A percentile compares a stretch with the other conserved stretches of the same genome.
Evolutionary conservation across 1,140 invertebrate genomes (phyloP).

Genomic region (Apis florea): DNA sequence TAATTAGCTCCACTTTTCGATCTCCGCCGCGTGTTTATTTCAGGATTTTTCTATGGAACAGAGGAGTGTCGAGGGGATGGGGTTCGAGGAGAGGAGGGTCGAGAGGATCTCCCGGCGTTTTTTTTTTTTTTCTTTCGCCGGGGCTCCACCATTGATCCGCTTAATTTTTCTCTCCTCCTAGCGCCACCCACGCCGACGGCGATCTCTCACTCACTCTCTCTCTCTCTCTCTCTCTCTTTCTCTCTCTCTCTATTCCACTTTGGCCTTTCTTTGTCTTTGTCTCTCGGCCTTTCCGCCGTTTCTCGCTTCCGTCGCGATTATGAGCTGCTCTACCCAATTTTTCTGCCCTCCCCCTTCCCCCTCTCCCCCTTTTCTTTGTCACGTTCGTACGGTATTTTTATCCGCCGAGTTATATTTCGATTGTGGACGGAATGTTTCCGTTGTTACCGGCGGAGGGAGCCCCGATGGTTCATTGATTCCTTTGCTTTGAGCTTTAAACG

Average conservation of each 20-base stretch:
- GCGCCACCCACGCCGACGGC: slow-evolving; percentile 40
- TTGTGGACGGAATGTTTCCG: too few species aligned
- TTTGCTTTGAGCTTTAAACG: too few species aligned
- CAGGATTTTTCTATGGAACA: slow-evolving; percentile 38
- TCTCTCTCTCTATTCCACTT: not conserved
- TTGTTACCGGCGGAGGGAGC: too few species aligned
- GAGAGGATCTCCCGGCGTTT: slow-evolving; percentile 32
- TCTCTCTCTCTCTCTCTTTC: not conserved
- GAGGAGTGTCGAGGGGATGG: not conserved
- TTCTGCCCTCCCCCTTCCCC: slow-evolving; percentile 10
- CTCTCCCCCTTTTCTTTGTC: not conserved
- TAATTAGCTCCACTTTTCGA: slow-evolving; percentile 75
- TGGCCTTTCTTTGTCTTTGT: not conserved
- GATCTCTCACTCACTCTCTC: not conserved
- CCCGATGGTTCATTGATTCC: too few species aligned
- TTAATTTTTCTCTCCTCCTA: slow-evolving; percentile 65
- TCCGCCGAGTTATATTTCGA: too few species aligned
- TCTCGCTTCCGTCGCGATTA: not conserved
- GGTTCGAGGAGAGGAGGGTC: not conserved
- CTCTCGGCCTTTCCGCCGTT: not conserved
- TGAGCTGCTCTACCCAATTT: not conserved
- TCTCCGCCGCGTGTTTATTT: slow-evolving; percentile 65
- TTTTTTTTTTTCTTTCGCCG: not conserved
- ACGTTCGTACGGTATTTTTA: too few species aligned
- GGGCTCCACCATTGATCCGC: slow-evolving; percentile 66